A percentile compares a stretch with the other conserved stretches of the same genome.
phyloP scores from a whole-genome alignment of 2,797 vertebrate species.

The Tiaroga cobitis region DNA sequence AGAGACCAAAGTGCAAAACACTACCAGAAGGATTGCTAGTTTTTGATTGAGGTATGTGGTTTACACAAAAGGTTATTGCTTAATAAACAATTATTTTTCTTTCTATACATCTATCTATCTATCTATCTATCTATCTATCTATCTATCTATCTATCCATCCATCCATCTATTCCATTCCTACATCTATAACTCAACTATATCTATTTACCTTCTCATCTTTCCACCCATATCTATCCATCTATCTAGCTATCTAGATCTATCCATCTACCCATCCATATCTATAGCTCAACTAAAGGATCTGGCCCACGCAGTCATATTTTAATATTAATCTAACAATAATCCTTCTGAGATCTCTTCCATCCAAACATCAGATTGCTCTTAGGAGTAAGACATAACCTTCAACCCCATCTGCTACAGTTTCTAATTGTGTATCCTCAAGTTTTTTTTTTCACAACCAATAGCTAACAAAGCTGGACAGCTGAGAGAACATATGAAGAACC shows the following conservation, averaged over 20 bases:
- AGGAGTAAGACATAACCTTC: not conserved
- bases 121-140: not conserved
- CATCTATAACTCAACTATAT: not conserved
- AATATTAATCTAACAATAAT: conserved; percentile 20
- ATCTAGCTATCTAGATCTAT: not conserved
- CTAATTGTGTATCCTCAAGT: not conserved
- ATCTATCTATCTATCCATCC: not conserved
- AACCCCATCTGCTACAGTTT: conserved; percentile 16
- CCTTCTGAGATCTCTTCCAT: not conserved
- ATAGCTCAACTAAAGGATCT: not conserved
- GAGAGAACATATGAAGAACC: not conserved
- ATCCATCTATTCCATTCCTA: not conserved
- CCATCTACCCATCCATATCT: not conserved
- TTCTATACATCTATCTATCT: not conserved
- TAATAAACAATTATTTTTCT: not conserved
- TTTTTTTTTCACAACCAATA: not conserved
- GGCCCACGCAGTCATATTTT: not conserved
- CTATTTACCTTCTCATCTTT: not conserved
- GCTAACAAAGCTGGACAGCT: not conserved
- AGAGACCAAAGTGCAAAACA: not conserved
- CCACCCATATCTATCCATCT: not conserved
- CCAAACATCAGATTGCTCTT: not conserved
- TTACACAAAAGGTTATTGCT: not conserved
- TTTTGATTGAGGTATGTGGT: not conserved
- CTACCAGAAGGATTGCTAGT: not conserved